phyloP scores from a whole-genome alignment of 1,140 invertebrate species.

The Hormaphis cornu region DNA sequence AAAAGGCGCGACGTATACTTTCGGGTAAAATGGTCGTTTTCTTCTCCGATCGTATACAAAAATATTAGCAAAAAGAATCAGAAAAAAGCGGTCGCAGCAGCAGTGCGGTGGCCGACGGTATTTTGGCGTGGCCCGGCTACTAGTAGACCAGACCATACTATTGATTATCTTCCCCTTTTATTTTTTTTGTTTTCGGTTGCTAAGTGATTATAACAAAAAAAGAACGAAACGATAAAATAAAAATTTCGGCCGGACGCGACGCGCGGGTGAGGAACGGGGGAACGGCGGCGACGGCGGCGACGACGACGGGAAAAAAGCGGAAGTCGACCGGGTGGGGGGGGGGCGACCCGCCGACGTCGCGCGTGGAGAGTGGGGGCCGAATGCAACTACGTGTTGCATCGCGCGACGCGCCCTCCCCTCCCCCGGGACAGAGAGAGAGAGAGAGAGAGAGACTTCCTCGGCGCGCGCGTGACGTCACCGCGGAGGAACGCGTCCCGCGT shows the following conservation, averaged over 20 bases:
- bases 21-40: neutral
- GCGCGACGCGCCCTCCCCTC: neutral
- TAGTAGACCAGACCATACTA: slow-evolving; percentile 27
- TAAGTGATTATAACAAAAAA: slow-evolving; percentile 33
- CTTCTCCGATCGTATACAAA: neutral
- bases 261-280: neutral
- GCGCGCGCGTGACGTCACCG: slow-evolving; percentile 21
- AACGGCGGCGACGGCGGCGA: neutral
- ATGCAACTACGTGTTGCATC: slow-evolving; percentile 31
- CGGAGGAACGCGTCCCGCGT: slow-evolving; percentile 8
- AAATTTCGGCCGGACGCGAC: slow-evolving; percentile 6
- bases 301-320: neutral
- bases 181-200: slow-evolving; percentile 41
- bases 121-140: slow-evolving; percentile 23
- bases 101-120: neutral
- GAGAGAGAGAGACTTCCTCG: no score
- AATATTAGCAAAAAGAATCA: neutral
- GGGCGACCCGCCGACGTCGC: neutral
- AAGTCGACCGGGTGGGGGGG: neutral
- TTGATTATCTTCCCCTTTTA: slow-evolving; percentile 29
- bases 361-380: neutral
- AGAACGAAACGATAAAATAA: no score
- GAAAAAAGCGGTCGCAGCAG: neutral
- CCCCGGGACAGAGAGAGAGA: no score
- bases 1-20: neutral